Conservation (phyloP, 2,797 vertebrate genomes). For the Tangara arthus region DNA sequence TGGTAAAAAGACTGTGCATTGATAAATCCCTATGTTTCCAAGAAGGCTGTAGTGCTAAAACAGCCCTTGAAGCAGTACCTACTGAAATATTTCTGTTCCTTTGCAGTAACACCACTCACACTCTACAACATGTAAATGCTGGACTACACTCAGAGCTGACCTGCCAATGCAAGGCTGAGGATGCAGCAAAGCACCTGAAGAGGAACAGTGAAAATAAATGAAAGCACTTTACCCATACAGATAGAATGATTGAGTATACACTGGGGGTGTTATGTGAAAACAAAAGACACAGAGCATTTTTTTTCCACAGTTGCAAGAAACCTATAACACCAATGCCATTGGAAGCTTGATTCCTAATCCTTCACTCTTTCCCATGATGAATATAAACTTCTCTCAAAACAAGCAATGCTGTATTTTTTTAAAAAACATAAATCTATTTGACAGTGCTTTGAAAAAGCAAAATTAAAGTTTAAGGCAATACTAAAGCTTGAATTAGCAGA, state of each 20-base stretch:
- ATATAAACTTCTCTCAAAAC: not conserved
- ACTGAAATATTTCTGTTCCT: not conserved
- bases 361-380: not conserved
- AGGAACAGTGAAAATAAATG: not conserved
- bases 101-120: not conserved
- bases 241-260: not conserved
- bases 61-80: not conserved
- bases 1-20: not conserved
- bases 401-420: not conserved
- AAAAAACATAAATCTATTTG: not conserved
- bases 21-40: not conserved
- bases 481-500: not conserved
- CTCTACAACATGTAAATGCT: not conserved
- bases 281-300: not conserved
- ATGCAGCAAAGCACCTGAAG: not conserved
- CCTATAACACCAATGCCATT: not conserved
- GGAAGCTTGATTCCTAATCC: not conserved
- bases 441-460: not conserved
- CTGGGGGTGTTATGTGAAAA: not conserved
- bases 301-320: not conserved
- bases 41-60: not conserved
- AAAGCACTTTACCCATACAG: not conserved
- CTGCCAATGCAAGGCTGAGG: not conserved
- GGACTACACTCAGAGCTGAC: not conserved
- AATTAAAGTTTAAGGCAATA: not conserved